Base-by-base conservation (phyloP, 1,140 invertebrate genomes). In the Brachionus plicatilis region DNA sequence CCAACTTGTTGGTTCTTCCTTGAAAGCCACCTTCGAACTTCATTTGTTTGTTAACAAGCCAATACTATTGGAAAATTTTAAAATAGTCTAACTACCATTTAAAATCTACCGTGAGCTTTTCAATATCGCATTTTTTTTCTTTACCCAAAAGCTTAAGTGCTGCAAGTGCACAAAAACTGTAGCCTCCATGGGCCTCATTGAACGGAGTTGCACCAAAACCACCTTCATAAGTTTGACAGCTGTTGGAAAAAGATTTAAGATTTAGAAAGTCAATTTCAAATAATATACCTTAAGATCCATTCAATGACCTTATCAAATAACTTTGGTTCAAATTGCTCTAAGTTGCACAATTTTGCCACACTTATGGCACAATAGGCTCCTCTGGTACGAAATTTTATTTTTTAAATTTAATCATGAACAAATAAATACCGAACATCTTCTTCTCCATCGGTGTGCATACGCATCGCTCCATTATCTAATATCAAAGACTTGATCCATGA, bases 101-200 rank as follows among this genome's bases (percentile, higher is more conserved):
- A 33, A 68, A 33, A 33, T 88, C 88, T 91, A 94, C 93, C 88
- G 97, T 88, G 27, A 98, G 89, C 12, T 93, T 90, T 87, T 93
- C 92, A 50, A 94, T 89, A 91, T 97, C 92, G 90, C 94, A 95
- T 37, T 94, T 90, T 85, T 94, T 89, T n/a, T 93, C 92, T 88
- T 93, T 92, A 85, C 93, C 93, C 7, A 99, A 90, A 78, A 99
- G 89, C 14, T 93, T 92, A 14, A 99, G 91, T 3, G 94, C 92
- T 66, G 97, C 95, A 50, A 99, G 91, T 9, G 94, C 96, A 92
- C 97, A 99, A 90, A 96, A 99, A 7, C 96, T 93, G 90, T 99
- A 99, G 24, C 97, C 97, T 5, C 97, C 97, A 91, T 99, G 97
- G 24, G 97, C 97, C 90, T 99, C 97, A 92, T 96, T 93, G 12